Percentiles rank a stretch among this genome's conserved stretches.
phyloP scores from a whole-genome alignment of 2,888 invertebrate genomes.

The Agrochola circellaris region DNA sequence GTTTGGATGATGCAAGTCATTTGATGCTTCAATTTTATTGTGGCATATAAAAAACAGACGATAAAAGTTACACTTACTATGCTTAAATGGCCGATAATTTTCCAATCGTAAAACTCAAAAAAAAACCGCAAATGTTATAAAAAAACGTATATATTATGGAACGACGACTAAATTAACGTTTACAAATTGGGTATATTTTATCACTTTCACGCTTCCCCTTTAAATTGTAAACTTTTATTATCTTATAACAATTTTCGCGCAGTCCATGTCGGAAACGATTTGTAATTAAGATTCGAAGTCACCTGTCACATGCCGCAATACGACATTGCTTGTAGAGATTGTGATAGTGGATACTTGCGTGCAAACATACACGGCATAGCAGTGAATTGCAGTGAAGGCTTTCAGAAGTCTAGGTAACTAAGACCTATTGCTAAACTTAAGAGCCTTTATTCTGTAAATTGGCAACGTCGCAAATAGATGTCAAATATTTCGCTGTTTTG shows the following conservation, averaged over 20 bases:
- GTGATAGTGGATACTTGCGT: not conserved
- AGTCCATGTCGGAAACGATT: not conserved
- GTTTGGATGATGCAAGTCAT: too few species aligned
- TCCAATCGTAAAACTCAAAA: not conserved
- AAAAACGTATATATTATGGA: too few species aligned
- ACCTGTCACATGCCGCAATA: slow-evolving; percentile 25
- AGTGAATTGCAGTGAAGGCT: not conserved
- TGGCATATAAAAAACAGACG: too few species aligned
- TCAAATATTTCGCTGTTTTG: too few species aligned
- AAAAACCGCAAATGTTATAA: not conserved
- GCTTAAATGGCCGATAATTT: not conserved
- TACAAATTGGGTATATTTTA: slow-evolving; percentile 1
- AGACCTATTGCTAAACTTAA: not conserved
- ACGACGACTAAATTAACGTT: not conserved
- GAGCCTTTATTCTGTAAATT: too few species aligned
- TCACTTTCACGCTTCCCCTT: not conserved
- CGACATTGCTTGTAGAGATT: not conserved
- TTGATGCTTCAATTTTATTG: too few species aligned
- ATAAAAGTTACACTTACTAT: too few species aligned
- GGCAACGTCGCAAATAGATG: too few species aligned
- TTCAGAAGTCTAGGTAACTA: not conserved
- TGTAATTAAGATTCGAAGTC: slow-evolving; percentile 19
- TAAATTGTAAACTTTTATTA: slow-evolving; percentile 9
- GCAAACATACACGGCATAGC: not conserved
- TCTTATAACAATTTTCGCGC: slow-evolving; percentile 1